Evolutionary conservation across 2,888 invertebrate species (phyloP).

Genomic region (Campoletis raptor): DNA sequence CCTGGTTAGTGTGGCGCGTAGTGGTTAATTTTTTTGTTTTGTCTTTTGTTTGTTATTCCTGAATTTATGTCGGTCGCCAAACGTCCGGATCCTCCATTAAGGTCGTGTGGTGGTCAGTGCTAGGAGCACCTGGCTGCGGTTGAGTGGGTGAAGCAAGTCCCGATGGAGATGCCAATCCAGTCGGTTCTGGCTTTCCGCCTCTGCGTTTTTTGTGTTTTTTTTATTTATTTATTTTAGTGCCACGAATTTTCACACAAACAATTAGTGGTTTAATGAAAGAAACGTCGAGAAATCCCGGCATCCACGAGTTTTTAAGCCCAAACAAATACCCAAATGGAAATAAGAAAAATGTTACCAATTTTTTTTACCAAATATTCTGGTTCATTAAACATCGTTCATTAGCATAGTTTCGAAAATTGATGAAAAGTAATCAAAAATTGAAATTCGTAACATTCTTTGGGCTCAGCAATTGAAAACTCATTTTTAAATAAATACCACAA

Average conservation of each 20-base stretch:
- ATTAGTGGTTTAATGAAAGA: conserved; percentile 13
- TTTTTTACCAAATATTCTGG: background rate
- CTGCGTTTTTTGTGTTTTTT: conserved; percentile 85
- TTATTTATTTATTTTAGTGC: conserved; percentile 18
- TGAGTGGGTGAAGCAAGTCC: conserved; percentile 86
- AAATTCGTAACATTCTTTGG: conserved; percentile 14
- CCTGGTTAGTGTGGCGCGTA: conserved; percentile 83
- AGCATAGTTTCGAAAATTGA: background rate
- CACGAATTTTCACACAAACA: background rate
- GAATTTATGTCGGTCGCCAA: conserved; percentile 95
- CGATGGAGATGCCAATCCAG: conserved; percentile 91
- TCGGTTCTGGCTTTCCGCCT: conserved; percentile 93
- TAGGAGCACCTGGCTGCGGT: conserved; percentile 87
- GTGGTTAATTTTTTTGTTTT: conserved; percentile 76
- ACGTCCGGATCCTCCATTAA: conserved; percentile 97
- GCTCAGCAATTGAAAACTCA: background rate
- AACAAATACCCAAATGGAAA: background rate
- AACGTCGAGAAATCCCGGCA: background rate
- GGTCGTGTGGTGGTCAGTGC: conserved; percentile 91
- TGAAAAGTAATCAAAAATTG: background rate
- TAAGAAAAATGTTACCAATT: background rate
- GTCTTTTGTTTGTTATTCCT: conserved; percentile 61
- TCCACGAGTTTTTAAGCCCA: background rate
- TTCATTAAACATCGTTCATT: background rate
- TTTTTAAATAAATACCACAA: background rate